These are phyloP conservation scores for Poecilus cupreus DNA, from an alignment of 2,888 invertebrate genomes.

Conservation along the genomic window DNA sequence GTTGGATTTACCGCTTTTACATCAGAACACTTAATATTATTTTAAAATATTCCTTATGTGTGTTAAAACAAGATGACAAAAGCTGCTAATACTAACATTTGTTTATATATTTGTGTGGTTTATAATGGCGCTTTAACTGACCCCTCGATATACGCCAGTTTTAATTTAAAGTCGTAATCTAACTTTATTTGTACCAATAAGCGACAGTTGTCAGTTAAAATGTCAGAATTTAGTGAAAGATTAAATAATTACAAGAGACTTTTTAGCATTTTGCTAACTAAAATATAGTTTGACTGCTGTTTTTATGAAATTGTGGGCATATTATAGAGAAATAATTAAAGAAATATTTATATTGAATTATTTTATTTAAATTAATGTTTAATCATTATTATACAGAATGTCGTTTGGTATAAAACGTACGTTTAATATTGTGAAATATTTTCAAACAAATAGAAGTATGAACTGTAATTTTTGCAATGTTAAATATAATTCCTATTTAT, in stretches of 20 bases:
- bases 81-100: constrained; percentile 42
- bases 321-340: constrained; percentile 48
- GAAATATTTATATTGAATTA: constrained; percentile 47
- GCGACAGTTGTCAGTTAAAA: constrained; percentile 1
- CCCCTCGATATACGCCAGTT: constrained; percentile 14
- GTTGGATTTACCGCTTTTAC: constrained; percentile 14
- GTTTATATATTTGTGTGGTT: constrained; percentile 42
- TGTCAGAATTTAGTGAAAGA: constrained; percentile 39
- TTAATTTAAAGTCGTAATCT: neutral
- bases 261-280: constrained; percentile 49
- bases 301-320: constrained; percentile 52
- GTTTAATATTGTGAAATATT: constrained; percentile 28
- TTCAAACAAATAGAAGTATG: constrained; percentile 16
- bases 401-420: constrained; percentile 1
- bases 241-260: constrained; percentile 20
- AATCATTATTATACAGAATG: constrained; percentile 46
- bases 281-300: constrained; percentile 44
- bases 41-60: constrained; percentile 18
- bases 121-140: constrained; percentile 23
- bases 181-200: constrained; percentile 1
- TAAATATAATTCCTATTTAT: constrained; percentile 8
- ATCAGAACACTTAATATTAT: constrained; percentile 2
- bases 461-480: constrained; percentile 24
- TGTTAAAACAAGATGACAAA: constrained; percentile 30
- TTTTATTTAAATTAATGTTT: constrained; percentile 44